Base-by-base conservation (phyloP, 2,888 invertebrate genomes). In the Ypsolopha scabrella region DNA sequence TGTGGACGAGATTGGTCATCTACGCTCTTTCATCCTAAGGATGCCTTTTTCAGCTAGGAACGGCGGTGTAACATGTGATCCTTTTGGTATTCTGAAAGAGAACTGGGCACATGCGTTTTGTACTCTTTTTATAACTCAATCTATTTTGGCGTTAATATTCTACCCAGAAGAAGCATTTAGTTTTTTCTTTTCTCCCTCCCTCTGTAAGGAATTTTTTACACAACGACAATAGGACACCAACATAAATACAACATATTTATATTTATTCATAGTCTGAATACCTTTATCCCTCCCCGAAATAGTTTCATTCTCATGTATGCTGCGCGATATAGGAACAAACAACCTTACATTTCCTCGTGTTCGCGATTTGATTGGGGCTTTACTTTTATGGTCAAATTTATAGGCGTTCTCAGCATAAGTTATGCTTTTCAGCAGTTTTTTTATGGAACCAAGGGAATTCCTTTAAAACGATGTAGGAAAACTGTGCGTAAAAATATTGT, bases 311-410 rank as follows among this genome's bases (percentile, higher is more conserved):
- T 72, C 75, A 68, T 78, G 67, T 75, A 72, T 75, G 75, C 70
- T 73, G 65, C 64, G 65, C 69, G 67, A 71, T 72, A 78, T 75
- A 77, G 72, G 74, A 77, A 78, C 80, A 80, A 80, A 80, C 77
- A 79, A 75, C 76, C 77, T 73, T 78, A 76, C 76, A 79, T 77
- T 80, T 80, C 24, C 78, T 75, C 72, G 67, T 75, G 74, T 79
- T 80, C 70, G 68, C 76, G 67, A 82, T 83, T 82, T 83, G 82
- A 83, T 83, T 81, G 81, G 66, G 82, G 83, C 80, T 83, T 82
- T 83, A 79, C 72, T 83, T 82, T 85, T 83, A 83, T 76, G 79
- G 67, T 75, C 80, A 80, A 78, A 78, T 85, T 83, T 83, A 83
- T 80, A 74, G 79, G 75, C 75, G 75, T 74, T 75, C 43, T 43